phyloP scores from a whole-genome alignment of 2,888 invertebrate species.

The Sepiola atlantica region DNA sequence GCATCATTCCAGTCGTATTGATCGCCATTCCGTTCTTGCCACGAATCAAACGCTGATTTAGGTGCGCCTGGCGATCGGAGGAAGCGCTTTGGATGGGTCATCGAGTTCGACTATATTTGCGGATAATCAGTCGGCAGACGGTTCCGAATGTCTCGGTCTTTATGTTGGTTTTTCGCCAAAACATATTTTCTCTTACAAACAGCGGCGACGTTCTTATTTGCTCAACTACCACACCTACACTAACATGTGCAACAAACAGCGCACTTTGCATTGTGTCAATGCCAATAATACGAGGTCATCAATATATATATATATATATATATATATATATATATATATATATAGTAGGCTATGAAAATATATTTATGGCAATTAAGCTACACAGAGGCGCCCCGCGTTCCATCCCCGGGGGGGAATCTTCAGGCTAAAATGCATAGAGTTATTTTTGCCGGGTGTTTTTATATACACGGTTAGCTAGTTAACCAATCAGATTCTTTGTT shows the following conservation, averaged over 20 bases:
- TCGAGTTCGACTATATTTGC: background rate
- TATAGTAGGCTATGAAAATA: background rate
- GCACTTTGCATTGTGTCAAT: background rate
- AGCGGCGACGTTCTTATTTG: background rate
- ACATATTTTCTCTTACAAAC: background rate
- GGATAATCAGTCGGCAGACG: background rate
- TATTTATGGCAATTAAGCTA: no score
- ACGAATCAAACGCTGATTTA: background rate
- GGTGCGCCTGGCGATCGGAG: background rate
- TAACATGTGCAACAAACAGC: background rate
- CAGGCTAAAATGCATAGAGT: no score
- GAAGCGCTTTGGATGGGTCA: background rate
- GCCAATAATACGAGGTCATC: background rate
- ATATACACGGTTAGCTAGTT: no score
- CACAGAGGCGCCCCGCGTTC: no score
- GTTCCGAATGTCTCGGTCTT: background rate
- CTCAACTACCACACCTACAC: background rate
- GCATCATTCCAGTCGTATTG: background rate
- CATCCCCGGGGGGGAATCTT: no score
- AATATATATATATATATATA: background rate
- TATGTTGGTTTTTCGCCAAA: background rate
- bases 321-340: background rate
- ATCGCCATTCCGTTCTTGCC: background rate
- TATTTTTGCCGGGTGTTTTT: no score
- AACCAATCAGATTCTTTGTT: no score